Percentiles rank a stretch among this genome's conserved stretches.
Evolutionary conservation across 2,113 vertebrate species (phyloP).

Genomic region (Jacana jacana): DNA sequence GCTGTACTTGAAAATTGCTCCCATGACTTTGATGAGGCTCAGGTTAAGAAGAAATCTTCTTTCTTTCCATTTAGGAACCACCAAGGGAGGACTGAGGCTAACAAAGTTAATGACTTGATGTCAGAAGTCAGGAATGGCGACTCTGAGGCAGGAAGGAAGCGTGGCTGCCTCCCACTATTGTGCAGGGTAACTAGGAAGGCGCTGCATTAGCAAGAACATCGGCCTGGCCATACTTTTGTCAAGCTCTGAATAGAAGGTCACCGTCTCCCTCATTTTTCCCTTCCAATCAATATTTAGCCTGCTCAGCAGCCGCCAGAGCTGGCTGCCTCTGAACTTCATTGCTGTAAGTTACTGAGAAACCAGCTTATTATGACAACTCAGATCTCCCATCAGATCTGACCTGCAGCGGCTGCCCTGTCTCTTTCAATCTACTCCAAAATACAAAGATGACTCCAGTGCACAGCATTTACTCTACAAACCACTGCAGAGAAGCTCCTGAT

Average conservation of each 20-base stretch:
- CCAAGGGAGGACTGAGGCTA: slow-evolving; percentile 26
- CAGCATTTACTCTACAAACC: neutral
- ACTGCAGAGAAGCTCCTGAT: neutral
- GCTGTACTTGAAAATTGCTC: slow-evolving; percentile 25
- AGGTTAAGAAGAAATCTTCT: neutral
- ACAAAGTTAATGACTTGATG: slow-evolving; percentile 31
- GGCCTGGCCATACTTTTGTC: neutral
- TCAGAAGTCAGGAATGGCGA: neutral
- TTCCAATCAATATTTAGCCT: slow-evolving; percentile 57
- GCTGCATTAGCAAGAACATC: neutral
- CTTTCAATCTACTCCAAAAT: slow-evolving; percentile 36
- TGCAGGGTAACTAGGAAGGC: neutral
- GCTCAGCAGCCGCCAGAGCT: slow-evolving; percentile 8
- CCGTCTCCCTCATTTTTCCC: neutral
- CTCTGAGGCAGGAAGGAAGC: slow-evolving; percentile 4
- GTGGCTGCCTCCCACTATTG: neutral
- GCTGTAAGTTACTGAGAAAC: slow-evolving; percentile 35
- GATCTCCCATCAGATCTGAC: slow-evolving; percentile 52
- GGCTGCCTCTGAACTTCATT: slow-evolving; percentile 42
- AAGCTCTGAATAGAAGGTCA: slow-evolving; percentile 41
- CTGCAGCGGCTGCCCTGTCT: slow-evolving; percentile 25
- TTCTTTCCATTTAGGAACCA: neutral
- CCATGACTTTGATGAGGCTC: slow-evolving; percentile 10
- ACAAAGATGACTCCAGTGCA: neutral
- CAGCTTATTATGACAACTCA: slow-evolving; percentile 37